Evolutionary conservation across 2,113 vertebrate genomes (phyloP), one percentile per base, ranked within the genome.

Genomic region (Seriola aureovittata): DNA sequence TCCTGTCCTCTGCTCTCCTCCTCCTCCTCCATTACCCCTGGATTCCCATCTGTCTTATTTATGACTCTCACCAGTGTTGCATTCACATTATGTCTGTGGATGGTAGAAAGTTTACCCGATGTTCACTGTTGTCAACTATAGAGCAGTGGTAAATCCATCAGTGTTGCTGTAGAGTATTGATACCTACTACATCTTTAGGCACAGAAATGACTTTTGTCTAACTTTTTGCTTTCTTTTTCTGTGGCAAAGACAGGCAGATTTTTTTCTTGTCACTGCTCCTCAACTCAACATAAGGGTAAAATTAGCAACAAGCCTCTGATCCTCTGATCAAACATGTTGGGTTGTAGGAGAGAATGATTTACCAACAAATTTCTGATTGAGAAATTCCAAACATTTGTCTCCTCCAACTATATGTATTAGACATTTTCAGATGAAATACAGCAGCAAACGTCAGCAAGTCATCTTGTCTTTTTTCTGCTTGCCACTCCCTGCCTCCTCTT

Each of bases 391-490:
- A 52, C 23, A 57, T 57, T 57, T 59, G 23, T 23, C 19, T 66
- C 4, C 4, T 40, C 2, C 8, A 40, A 25, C 46, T 72, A 68
- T 42, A 58, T 32, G 4, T 14, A 57, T 48, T 34, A 5, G 2
- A 58, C 32, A 42, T 63, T 57, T 29, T 50, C 5, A 38, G 4
- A 29, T 7, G 4, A 25, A 46, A 63, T 8, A 58, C 0, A 64
- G 7, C 42, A 38, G n/a, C 14, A 55, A 38, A 34, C 19, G n/a
- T n/a, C n/a, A n/a, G n/a, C n/a, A 36, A 76, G 17, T 62, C 34
- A 48, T 78, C 52, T 58, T 52, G 36, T 59, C 25, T 58, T 38
- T 84, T 79, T 63, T 40, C 32, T 68, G 54, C 25, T 74, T 55
- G 1, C 36, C n/a, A 8, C 4, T 46, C n/a, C n/a, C 36, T 40